Evolutionary conservation across 2,888 invertebrate species (phyloP).

Genomic region (Scaptomyza cyrtandrae): DNA sequence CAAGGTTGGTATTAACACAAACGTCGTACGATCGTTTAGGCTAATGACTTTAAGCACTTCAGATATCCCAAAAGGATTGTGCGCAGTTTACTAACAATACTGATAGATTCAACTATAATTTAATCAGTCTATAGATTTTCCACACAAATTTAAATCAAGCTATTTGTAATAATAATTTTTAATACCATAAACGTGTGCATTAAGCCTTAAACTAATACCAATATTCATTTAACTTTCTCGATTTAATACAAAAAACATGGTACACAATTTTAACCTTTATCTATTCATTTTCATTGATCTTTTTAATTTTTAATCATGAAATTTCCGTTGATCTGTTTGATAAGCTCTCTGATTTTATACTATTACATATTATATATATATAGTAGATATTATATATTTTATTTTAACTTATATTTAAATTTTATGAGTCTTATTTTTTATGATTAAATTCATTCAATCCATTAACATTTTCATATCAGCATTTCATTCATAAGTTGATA

Average conservation of each 20-base stretch:
- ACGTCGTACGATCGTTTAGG: slow-evolving; percentile 6
- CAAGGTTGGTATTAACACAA: slow-evolving; percentile 63
- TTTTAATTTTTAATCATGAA: too few species aligned
- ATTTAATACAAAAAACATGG: too few species aligned
- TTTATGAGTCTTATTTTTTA: not conserved
- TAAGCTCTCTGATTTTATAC: too few species aligned
- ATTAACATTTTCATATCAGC: slow-evolving; percentile 19
- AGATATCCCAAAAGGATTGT: slow-evolving; percentile 3
- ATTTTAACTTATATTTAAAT: not conserved
- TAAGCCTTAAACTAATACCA: too few species aligned
- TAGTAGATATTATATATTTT: not conserved
- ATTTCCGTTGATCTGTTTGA: too few species aligned
- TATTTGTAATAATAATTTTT: not conserved
- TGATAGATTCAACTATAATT: too few species aligned
- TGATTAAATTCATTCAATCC: slow-evolving; percentile 6
- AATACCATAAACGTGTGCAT: not conserved
- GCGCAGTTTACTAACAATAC: slow-evolving; percentile 9
- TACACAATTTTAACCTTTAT: too few species aligned
- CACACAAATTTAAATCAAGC: not conserved
- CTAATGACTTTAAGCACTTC: slow-evolving; percentile 27
- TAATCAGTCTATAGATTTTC: not conserved
- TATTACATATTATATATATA: too few species aligned
- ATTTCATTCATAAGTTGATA: slow-evolving; percentile 46
- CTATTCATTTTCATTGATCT: too few species aligned
- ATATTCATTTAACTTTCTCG: too few species aligned